These are phyloP conservation scores for Plecotus auritus DNA, from an alignment of 2,113 vertebrate species.

Conservation along the genomic window DNA sequence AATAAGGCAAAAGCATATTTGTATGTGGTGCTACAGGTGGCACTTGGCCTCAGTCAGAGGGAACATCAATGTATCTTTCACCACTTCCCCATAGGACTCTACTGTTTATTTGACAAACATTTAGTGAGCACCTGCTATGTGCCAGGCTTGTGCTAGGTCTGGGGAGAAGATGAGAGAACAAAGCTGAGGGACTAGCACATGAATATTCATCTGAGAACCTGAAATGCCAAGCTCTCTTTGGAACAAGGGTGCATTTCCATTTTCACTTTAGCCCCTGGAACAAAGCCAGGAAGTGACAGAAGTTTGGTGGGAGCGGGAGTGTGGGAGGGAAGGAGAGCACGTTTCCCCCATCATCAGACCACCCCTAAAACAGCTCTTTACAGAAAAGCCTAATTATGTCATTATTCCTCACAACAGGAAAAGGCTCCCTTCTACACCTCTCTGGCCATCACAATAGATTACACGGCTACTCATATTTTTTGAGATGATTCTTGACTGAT, in stretches of 20 bases:
- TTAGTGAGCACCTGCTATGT: not conserved
- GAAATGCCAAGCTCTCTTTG: not conserved
- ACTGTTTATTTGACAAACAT: not conserved
- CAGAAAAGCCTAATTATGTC: conserved; percentile 1
- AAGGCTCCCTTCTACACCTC: not conserved
- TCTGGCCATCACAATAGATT: not conserved
- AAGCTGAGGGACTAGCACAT: not conserved
- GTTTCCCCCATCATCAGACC: not conserved
- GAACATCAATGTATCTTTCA: not conserved
- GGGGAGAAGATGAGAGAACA: not conserved
- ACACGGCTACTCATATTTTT: not conserved
- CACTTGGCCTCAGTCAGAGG: not conserved
- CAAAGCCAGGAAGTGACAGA: conserved; percentile 23
- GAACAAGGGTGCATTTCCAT: not conserved
- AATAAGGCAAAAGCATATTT: not conserved
- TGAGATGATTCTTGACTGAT: not conserved
- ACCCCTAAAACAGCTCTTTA: not conserved
- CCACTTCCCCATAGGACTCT: not conserved
- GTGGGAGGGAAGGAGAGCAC: not conserved
- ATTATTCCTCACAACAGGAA: not conserved
- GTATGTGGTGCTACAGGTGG: not conserved
- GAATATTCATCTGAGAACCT: not conserved
- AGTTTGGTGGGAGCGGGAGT: not conserved
- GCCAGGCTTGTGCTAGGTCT: not conserved
- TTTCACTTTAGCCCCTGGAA: conserved; percentile 38